These are phyloP conservation scores for Zoanthus sociatus DNA, from an alignment of 92 coral and sea anemone genomes.

Conservation along the genomic window DNA sequence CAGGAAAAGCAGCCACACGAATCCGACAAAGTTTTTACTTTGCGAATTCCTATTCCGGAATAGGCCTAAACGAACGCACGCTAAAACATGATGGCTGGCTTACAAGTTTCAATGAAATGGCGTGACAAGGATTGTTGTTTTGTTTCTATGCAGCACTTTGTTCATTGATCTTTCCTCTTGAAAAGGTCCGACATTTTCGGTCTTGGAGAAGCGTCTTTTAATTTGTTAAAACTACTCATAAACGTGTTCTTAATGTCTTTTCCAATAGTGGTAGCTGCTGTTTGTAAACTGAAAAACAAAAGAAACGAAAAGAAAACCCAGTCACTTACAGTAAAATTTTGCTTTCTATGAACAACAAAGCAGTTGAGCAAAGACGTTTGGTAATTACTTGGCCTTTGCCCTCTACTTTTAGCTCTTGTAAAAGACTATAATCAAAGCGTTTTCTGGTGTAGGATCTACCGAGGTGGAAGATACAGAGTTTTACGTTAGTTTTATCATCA, in stretches of 20 bases:
- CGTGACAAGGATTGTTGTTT: background rate
- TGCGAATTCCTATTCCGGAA: too few relatives aligned
- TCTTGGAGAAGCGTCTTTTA: conserved; percentile 92
- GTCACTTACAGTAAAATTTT: too few relatives aligned
- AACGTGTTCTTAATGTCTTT: conserved; percentile 93
- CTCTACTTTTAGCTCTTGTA: too few relatives aligned
- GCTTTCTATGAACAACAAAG: too few relatives aligned
- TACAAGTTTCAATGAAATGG: background rate
- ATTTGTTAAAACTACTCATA: conserved; percentile 89
- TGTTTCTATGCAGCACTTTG: conserved; percentile 1
- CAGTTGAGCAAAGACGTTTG: too few relatives aligned
- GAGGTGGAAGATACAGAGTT: too few relatives aligned
- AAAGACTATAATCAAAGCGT: too few relatives aligned
- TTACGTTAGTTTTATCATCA: background rate
- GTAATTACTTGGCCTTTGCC: too few relatives aligned
- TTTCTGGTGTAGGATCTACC: too few relatives aligned
- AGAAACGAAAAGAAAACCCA: background rate
- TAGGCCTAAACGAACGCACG: too few relatives aligned
- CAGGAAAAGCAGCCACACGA: too few relatives aligned
- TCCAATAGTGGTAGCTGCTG: conserved; percentile 79
- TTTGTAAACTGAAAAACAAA: conserved; percentile 62
- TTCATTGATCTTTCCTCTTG: conserved; percentile 82
- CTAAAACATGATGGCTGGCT: background rate
- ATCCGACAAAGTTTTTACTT: too few relatives aligned
- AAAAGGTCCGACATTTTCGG: conserved; percentile 96